Conservation (phyloP, 2,113 vertebrate genomes). For the Trematomus loennbergii region DNA sequence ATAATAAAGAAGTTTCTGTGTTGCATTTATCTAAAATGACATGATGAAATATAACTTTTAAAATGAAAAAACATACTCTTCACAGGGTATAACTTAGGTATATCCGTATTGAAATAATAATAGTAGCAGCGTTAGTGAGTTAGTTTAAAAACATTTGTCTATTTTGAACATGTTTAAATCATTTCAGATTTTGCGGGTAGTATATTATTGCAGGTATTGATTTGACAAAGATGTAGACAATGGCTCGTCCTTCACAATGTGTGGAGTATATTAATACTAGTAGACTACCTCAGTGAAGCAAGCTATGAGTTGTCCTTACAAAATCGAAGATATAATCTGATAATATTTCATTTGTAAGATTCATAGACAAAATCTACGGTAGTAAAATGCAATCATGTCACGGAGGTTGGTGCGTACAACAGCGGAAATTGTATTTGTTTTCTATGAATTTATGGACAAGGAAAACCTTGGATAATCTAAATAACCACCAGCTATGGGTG, state of each 20-base stretch:
- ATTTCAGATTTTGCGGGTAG: not conserved
- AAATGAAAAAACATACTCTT: not conserved
- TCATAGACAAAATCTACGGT: not conserved
- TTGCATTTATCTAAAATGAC: not conserved
- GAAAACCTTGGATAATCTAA: constrained; percentile 13
- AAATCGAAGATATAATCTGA: not conserved
- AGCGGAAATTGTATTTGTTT: not conserved
- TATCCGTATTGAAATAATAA: no score
- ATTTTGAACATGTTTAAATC: not conserved
- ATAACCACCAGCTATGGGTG: constrained; percentile 28
- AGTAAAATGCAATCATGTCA: not conserved
- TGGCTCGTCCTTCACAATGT: not conserved
- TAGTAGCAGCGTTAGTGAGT: not conserved
- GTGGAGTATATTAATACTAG: not conserved
- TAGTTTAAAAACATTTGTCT: no score
- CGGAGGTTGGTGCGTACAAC: not conserved
- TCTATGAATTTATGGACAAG: not conserved
- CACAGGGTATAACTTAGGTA: not conserved
- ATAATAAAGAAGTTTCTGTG: not conserved
- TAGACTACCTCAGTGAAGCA: not conserved
- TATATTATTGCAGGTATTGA: not conserved
- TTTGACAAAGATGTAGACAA: not conserved
- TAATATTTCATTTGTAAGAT: not conserved
- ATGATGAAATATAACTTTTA: not conserved
- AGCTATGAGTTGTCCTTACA: not conserved